A percentile compares a stretch with the other conserved stretches of the same genome.
Evolutionary conservation across 2,797 vertebrate genomes (phyloP).

Genomic region (Apodemus agrarius): DNA sequence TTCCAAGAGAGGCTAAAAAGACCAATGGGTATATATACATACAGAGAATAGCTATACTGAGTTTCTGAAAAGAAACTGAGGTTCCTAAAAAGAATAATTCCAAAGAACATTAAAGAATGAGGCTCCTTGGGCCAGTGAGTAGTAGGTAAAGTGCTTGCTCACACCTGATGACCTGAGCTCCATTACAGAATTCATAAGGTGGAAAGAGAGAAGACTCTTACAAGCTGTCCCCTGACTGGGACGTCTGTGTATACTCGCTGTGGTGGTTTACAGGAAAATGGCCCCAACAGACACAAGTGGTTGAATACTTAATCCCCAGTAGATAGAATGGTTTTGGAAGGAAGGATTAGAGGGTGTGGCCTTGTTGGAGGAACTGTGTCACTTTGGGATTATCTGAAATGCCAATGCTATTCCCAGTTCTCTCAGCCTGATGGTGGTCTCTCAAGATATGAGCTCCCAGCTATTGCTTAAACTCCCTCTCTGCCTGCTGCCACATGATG

Average conservation of each 20-base stretch:
- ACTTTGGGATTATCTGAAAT: not conserved
- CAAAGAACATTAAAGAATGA: not conserved
- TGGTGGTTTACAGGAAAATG: not conserved
- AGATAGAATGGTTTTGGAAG: not conserved
- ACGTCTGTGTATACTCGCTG: not conserved
- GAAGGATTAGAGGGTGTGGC: not conserved
- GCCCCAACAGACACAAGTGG: not conserved
- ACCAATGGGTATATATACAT: conserved; percentile 31
- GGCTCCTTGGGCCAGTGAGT: not conserved
- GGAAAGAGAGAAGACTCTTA: not conserved
- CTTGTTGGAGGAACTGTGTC: not conserved
- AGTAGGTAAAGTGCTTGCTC: not conserved
- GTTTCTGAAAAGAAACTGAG: conserved; percentile 29
- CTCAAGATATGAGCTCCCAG: not conserved
- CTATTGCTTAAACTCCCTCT: not conserved
- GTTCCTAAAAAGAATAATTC: conserved; percentile 1
- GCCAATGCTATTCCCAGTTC: not conserved
- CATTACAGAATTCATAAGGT: not conserved
- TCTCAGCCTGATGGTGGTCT: not conserved
- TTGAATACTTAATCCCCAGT: not conserved
- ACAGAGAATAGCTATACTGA: conserved; percentile 28
- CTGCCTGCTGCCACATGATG: not conserved
- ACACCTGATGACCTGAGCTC: not conserved
- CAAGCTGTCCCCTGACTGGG: not conserved
- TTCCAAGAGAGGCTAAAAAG: conserved; percentile 19